Percentiles rank a stretch among this genome's conserved stretches.
phyloP scores from a whole-genome alignment of 1,140 invertebrate species.

The Bombus haemorrhoidalis region DNA sequence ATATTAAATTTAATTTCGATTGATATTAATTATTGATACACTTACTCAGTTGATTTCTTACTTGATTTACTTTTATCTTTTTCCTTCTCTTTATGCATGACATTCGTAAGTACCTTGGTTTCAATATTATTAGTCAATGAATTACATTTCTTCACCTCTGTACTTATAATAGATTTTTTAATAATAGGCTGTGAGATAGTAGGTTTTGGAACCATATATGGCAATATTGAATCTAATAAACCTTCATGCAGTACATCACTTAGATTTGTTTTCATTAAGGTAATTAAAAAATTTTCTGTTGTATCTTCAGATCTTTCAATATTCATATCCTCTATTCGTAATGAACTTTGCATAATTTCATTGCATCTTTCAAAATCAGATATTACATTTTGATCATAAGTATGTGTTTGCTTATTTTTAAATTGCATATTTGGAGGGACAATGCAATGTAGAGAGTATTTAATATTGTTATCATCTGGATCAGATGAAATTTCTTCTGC shows the following conservation, averaged over 20 bases:
- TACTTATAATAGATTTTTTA: conserved; percentile 79
- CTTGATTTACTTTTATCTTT: conserved; percentile 72
- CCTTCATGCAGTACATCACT: conserved; percentile 89
- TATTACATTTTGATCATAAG: not conserved
- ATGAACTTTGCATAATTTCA: not conserved
- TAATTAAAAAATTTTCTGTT: conserved; percentile 69
- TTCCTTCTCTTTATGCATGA: conserved; percentile 73
- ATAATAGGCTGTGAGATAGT: conserved; percentile 82
- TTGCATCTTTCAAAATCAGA: not conserved
- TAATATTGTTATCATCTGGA: not conserved
- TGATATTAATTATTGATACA: conserved; percentile 33
- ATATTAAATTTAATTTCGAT: not conserved
- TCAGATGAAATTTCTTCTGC: not conserved
- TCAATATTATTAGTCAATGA: conserved; percentile 63
- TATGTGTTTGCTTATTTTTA: not conserved
- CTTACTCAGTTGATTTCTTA: conserved; percentile 77
- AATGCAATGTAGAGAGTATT: not conserved
- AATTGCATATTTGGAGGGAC: not conserved
- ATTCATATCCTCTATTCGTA: conserved; percentile 42
- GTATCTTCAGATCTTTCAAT: conserved; percentile 46
- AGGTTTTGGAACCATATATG: conserved; percentile 85
- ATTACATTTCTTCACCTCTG: conserved; percentile 82
- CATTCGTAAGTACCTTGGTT: conserved; percentile 34
- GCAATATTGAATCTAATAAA: conserved; percentile 89
- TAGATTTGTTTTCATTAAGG: conserved; percentile 81